Base-by-base conservation (phyloP, 2,113 vertebrate genomes). In the Colistium nudipinnis region DNA sequence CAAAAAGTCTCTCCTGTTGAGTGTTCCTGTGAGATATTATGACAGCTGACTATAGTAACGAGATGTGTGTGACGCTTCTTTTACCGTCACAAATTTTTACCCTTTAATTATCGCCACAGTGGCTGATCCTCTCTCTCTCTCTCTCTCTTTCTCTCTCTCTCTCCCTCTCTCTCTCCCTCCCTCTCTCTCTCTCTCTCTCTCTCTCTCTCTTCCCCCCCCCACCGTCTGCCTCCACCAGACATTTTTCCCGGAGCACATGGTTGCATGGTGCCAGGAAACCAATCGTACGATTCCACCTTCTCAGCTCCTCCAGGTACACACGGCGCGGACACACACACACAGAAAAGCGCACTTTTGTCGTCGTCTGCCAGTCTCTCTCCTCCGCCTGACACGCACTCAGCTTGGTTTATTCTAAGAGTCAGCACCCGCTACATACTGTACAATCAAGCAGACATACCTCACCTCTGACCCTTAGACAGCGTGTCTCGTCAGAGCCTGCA, bases 201-300 rank as follows among this genome's bases (percentile, higher is more conserved):
- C 54, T 68, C 30, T 70, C 65, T 66, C 31, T n/a, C 51, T 72
- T 25, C 56, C 53, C 41, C 12, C 28, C 38, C 70, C 19, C 24
- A 43, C 12, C 44, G 43, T 84, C 38, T 76, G 59, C 74, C 64
- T 70, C 62, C 33, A 38, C 62, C 83, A 99, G 97, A 96, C 95
- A 72, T 99, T 98, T 93, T 99, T 99, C 83, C 98, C 98, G 7
- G 98, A 99, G 53, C 96, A 98, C 81, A 99, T 99, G 96, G 95
- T 99, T 47, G 93, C 95, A 1, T 97, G 96, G 96, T 98, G 96
- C 89, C 96, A 99, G 81, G 96, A 96, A 87, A 92, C 95, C 49
- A 97, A 97, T 31, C 95, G 95, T 71, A 89, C 91, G 38, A 96
- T 96, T 85, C 94, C 93, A 74, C 95, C 95, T 30, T 95, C 94